Evolutionary conservation across 1,140 invertebrate species (phyloP), one percentile per base, ranked within the genome.

Genomic region (Caenorhabditis briggsae): DNA sequence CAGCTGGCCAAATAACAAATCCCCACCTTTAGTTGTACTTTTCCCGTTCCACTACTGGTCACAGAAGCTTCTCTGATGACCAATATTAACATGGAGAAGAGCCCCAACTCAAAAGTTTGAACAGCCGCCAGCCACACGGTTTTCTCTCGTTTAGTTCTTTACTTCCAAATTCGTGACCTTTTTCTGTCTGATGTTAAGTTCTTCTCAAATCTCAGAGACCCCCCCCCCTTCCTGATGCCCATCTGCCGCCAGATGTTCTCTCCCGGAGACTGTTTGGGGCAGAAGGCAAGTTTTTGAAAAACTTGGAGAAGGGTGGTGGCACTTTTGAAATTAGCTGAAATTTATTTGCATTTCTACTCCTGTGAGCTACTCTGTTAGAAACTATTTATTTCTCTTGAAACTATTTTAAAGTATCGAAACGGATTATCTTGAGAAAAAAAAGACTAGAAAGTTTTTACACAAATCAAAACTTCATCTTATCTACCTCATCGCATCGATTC

Each of bases 41-140:
- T 64, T 33, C 25, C 59, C 56, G 33, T 2, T 33, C 56, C 16
- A 20, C 11, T 53, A n/a, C 25, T 64, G 59, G 59, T 64, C 59
- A 64, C 23, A 59, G 56, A 59, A 20, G 56, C 14, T n/a, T 59
- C 56, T 59, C 56, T n/a, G 18, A 23, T 78, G 70, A 78, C 70
- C 70, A 78, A 50, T 25, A 50, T 78, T 8, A 18, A 78, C 9
- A 53, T 53, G 50, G 3, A 33, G 33, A 33, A 33, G 33, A 33
- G 33, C 33, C 33, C n/a, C n/a, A 50, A 50, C 16, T 50, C 50
- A 50, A 23, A 50, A 78, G 70, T 78, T 78, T 78, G 23, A 78
- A 78, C 70, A 78, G 70, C 70, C 70, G 70, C 70, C 70, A n/a
- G 46, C 70, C 70, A 23, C 70, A n/a, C 46, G 65, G 7, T 46